Evolutionary conservation across 2,113 vertebrate species (phyloP), one percentile per base, ranked within the genome.

Genomic region (Podarcis muralis): DNA sequence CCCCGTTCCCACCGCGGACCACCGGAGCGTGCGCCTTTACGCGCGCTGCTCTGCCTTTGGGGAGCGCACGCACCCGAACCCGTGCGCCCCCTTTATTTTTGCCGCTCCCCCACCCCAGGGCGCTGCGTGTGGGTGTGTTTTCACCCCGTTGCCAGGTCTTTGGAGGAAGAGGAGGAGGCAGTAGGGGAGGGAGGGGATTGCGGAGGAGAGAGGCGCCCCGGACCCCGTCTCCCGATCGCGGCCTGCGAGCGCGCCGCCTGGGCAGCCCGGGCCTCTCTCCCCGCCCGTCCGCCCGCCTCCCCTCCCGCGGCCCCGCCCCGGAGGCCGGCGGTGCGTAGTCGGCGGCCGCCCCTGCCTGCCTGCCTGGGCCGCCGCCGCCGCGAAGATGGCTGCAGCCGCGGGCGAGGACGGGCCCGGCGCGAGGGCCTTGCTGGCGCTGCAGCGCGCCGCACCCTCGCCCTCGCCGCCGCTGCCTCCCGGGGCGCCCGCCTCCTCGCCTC

Each of bases 361-460:
- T 48, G 48, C 48, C 48, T 48, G 7, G 43, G 43, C 93, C 84
- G 91, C 95, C 15, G 94, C 95, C 88, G 91, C 94, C 88, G 93
- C 83, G 86, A 94, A 95, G 93, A 96, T 96, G 95, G 95, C 95
- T 90, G 98, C 98, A 97, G 98, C 97, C 95, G 97, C 98, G 97
- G 98, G 98, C 93, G 69, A 71, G 25, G 30, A 30, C 96, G 97
- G 97, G 48, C 48, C 48, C 93, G 98, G 98, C 92, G 98, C 98
- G 84, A 96, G 98, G 93, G 98, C 98, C 91, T 95, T 98, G 90
- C 96, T 98, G 80, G 98, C 98, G 69, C 95, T 99, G 79, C 59
- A 62, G 59, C 98, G 98, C 94, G 98, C 98, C 32, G 98, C 98
- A 13, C 98, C 98, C 53, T 98, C 96, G 15, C 98, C 98, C 53